Evolutionary conservation across 2,113 vertebrate species (phyloP), one percentile per base, ranked within the genome.

Genomic region (Coregonus clupeaformis): DNA sequence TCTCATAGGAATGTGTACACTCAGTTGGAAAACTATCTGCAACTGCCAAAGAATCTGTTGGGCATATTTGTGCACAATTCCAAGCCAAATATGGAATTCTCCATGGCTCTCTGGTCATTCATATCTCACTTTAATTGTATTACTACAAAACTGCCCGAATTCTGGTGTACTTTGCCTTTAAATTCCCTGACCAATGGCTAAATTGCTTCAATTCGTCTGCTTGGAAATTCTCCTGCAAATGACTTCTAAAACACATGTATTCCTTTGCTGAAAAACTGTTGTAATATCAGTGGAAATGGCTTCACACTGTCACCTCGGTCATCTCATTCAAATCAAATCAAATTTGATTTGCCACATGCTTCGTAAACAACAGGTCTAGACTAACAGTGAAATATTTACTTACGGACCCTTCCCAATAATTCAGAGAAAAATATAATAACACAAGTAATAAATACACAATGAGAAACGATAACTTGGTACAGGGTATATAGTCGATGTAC

Each of bases 11-110:
- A 79, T 81, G 14, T 63, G 13, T 25, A 30, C 2, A 66, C 57
- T 69, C 47, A 76, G 65, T 66, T 79, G 60, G 70, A 36, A 71
- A 6, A 60, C 3, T 18, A 52, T 18, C 0, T 30, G 22, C 7
- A 73, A n/a, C 36, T 29, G 55, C 75, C 64, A 7, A 64, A 25
- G 47, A 82, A 0, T 81, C 71, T 81, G 64, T 66, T 79, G 9
- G 29, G 27, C 64, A 64, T 20, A 66, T 66, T 30, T 66, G 64
- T 49, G 16, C 42, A 52, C 7, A 3, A 12, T 69, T 57, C 49
- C 7, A 74, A 72, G 75, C 73, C 69, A 80, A 78, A 73, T 72
- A 57, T 27, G 45, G 52, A 78, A 75, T 59, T 76, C 3, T 45
- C 52, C 18, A 45, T 9, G 9, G 11, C 22, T 25, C 52, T 0